Percentiles rank a stretch among this genome's conserved stretches.
phyloP scores from a whole-genome alignment of 2,888 invertebrate species.

The Hydriomena furcata region DNA sequence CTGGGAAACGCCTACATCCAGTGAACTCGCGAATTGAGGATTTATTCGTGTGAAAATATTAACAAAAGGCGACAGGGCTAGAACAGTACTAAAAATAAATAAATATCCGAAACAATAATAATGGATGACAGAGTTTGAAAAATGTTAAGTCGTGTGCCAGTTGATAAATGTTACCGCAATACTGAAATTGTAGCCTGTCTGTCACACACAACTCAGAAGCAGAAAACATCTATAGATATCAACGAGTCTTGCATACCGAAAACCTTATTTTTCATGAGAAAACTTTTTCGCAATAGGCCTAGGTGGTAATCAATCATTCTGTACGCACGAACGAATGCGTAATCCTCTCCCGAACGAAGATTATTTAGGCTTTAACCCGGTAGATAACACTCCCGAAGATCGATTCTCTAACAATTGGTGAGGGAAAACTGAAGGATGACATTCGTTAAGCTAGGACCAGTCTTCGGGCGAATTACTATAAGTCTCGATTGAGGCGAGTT shows the following conservation, averaged over 20 bases:
- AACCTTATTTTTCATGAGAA: constrained; percentile 3
- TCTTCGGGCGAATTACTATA: too few species aligned
- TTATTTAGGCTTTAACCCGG: constrained; percentile 26
- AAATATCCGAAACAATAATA: too few species aligned
- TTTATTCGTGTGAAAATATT: constrained; percentile 7
- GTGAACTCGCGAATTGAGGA: constrained; percentile 2
- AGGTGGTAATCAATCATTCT: constrained; percentile 31
- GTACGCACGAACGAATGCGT: constrained; percentile 16
- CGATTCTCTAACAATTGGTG: constrained; percentile 26
- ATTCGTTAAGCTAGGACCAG: too few species aligned
- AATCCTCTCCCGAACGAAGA: constrained; percentile 25
- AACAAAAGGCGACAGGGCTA: too few species aligned
- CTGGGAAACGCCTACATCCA: constrained; percentile 15
- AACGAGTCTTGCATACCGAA: not conserved
- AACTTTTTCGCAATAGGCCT: constrained; percentile 6
- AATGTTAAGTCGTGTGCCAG: too few species aligned
- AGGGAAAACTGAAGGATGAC: constrained; percentile 15
- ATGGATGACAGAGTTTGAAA: too few species aligned
- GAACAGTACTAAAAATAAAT: too few species aligned
- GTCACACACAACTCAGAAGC: too few species aligned
- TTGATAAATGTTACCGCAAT: too few species aligned
- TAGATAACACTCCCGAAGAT: constrained; percentile 26
- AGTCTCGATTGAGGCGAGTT: too few species aligned
- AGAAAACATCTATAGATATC: not conserved
- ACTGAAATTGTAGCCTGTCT: too few species aligned